Evolutionary conservation across 2,888 invertebrate species (phyloP), one percentile per base, ranked within the genome.

Genomic region (Conistra vaccinii): DNA sequence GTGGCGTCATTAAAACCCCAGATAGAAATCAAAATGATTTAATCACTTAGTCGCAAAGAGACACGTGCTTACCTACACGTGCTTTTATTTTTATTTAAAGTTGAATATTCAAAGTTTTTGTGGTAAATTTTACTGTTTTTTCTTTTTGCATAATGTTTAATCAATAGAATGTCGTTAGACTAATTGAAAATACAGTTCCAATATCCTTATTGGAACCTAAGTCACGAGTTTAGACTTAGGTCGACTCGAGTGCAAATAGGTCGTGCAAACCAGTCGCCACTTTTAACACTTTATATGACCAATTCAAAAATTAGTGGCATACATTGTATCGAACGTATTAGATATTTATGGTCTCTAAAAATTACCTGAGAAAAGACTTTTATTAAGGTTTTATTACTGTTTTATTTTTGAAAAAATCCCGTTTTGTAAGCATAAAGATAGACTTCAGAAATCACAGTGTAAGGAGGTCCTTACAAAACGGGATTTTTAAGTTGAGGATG

Each of bases 121-220:
- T 23, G 20, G 20, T 35, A 42, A 32, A 32, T 9, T 20, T 42
- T 32, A 14, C 26, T 32, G 10, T 35, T 35, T 42, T 39, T 1
- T 6, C 10, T 32, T 65, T 74, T 74, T 45, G 12, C 14, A 55
- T 29, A 29, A 20, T 29, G 9, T 7, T 17, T 29, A 57, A 17
- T 55, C 29, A 57, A 39, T 23, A 32, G 1, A 78, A 39, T 69
- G 45, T 26, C 39, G 57, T 14, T 12, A 4, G 2, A 2, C 9
- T 29, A 29, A 65, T 76, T 66, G 4, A n/a, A 77, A 55, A 53
- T 23, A 75, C 45, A 20, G 29, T 77, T n/a, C 2, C 48, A 48
- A 48, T 20, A n/a, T n/a, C n/a, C n/a, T n/a, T n/a, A n/a, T n/a
- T n/a, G n/a, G n/a, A n/a, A n/a, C 0, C 45, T 17, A 17, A 45